These are phyloP conservation scores for Tenebrosternarchus preto DNA, from an alignment of 2,113 vertebrate species.

Conservation along the genomic window DNA sequence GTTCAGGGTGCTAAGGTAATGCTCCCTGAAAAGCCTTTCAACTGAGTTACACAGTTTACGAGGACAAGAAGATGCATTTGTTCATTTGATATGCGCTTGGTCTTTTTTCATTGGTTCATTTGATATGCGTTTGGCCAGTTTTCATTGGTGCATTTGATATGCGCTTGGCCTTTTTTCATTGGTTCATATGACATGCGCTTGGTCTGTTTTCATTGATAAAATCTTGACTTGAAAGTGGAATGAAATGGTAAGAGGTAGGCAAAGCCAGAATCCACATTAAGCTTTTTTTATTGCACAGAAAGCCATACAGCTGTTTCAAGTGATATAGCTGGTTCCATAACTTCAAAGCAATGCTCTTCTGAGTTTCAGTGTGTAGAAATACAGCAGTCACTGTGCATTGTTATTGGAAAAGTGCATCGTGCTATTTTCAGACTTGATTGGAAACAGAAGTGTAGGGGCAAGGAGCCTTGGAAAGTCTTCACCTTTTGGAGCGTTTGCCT, in stretches of 20 bases:
- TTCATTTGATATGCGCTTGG: slow-evolving; percentile 7
- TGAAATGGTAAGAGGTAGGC: background rate
- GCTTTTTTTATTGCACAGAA: background rate
- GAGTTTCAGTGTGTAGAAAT: background rate
- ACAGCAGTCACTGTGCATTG: background rate
- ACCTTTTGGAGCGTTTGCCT: background rate
- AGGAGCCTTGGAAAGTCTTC: background rate
- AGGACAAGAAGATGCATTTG: slow-evolving; percentile 1
- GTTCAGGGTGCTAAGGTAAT: background rate
- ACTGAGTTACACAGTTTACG: background rate
- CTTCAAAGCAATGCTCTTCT: background rate
- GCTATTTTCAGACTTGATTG: background rate
- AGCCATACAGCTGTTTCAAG: background rate
- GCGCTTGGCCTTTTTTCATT: too few species aligned
- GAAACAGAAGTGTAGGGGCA: background rate
- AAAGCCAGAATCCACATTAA: too few species aligned
- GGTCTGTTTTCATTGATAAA: background rate
- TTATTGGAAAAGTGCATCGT: background rate
- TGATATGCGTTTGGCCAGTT: too few species aligned
- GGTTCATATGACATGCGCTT: slow-evolving; percentile 10
- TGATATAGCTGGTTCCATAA: background rate
- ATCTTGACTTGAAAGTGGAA: background rate
- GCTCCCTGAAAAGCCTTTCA: background rate
- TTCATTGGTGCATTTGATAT: slow-evolving; percentile 23
- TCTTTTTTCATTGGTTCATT: background rate